Conservation (phyloP, 2,888 invertebrate genomes). For the Mellilla xanthometata region DNA sequence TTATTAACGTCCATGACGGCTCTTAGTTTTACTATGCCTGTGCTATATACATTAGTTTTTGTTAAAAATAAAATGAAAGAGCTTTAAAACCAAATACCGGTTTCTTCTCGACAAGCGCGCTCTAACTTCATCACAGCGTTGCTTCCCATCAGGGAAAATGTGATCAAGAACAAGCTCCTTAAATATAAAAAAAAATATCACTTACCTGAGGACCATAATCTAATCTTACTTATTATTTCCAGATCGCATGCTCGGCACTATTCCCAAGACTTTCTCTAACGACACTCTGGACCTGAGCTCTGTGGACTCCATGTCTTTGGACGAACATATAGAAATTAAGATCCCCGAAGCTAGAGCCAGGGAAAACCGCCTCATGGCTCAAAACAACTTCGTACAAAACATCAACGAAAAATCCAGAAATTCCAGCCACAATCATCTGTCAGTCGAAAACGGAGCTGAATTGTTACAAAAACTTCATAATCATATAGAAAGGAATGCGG, state of each 20-base stretch:
- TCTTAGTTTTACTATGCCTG: no score
- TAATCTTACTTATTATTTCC: conserved; percentile 39
- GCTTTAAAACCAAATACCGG: no score
- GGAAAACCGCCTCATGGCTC: conserved; percentile 75
- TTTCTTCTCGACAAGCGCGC: no score
- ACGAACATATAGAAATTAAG: conserved; percentile 84
- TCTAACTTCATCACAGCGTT: no score
- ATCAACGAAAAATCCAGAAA: conserved; percentile 70
- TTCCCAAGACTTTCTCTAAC: conserved; percentile 81
- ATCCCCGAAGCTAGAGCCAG: conserved; percentile 77
- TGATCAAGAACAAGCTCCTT: no score
- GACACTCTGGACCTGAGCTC: conserved; percentile 84
- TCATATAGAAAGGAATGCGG: conserved; percentile 37
- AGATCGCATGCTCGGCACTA: conserved; percentile 77
- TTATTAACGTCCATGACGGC: no score
- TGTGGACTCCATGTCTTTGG: conserved; percentile 83
- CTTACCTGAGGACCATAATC: no score
- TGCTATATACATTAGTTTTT: no score
- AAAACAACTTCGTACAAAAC: conserved; percentile 72
- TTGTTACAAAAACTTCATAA: conserved; percentile 42
- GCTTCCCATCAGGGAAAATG: no score
- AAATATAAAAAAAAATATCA: no score
- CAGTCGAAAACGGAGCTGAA: conserved; percentile 64
- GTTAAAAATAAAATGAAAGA: no score
- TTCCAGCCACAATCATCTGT: conserved; percentile 61